These are phyloP conservation scores for Thunnus thynnus DNA, from an alignment of 2,113 vertebrate genomes.

Conservation along the genomic window DNA sequence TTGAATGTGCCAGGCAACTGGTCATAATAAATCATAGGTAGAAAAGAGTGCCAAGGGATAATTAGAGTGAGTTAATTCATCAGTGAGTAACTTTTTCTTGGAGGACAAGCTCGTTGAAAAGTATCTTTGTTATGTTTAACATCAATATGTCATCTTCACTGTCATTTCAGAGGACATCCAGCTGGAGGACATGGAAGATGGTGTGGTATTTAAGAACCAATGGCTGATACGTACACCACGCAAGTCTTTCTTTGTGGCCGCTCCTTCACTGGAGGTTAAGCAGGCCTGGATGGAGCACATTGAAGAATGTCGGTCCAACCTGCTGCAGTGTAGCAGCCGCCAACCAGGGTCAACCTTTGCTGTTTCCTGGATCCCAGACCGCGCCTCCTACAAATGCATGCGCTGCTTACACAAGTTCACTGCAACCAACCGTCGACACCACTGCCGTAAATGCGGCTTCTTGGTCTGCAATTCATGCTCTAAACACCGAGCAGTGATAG, in stretches of 20 bases:
- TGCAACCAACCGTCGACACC: slow-evolving; percentile 87
- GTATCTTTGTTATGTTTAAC: too few species aligned
- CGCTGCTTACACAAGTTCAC: slow-evolving; percentile 90
- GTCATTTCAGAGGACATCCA: slow-evolving; percentile 84
- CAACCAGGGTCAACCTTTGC: slow-evolving; percentile 80
- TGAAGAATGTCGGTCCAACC: slow-evolving; percentile 82
- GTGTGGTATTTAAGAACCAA: slow-evolving; percentile 86
- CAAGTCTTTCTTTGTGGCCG: slow-evolving; percentile 93
- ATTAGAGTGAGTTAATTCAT: too few species aligned
- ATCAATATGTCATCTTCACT: slow-evolving; percentile 9
- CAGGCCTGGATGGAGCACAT: slow-evolving; percentile 92
- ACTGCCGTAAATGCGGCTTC: slow-evolving; percentile 93
- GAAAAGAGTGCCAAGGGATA: too few species aligned
- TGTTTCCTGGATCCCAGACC: slow-evolving; percentile 91
- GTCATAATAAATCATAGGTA: too few species aligned
- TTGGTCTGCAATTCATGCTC: slow-evolving; percentile 91
- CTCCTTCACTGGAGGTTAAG: slow-evolving; percentile 86
- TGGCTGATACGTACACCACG: slow-evolving; percentile 92
- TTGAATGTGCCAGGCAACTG: too few species aligned
- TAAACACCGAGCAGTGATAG: slow-evolving; percentile 84
- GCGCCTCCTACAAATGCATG: slow-evolving; percentile 91
- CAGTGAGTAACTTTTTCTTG: too few species aligned
- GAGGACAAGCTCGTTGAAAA: too few species aligned
- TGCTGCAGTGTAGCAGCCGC: slow-evolving; percentile 74
- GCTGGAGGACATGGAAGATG: slow-evolving; percentile 87